Percentiles rank a stretch among this genome's conserved stretches.
Conservation (phyloP, 92 coral and sea anemone species). For the Actinernus sp. region DNA sequence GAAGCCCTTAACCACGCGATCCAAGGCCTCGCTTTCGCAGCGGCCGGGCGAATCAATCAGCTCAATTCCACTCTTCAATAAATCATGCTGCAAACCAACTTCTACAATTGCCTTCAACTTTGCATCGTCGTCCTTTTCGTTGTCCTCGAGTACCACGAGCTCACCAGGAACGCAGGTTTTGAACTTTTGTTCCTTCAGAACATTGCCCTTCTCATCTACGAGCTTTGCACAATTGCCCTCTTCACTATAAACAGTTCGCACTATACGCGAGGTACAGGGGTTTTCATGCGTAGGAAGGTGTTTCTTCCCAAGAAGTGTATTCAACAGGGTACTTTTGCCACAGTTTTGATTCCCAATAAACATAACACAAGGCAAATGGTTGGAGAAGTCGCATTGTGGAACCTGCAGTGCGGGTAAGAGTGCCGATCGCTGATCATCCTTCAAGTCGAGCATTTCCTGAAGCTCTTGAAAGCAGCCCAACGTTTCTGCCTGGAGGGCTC, state of each 20-base stretch:
- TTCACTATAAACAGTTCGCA: conserved; percentile 41
- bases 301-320: conserved; percentile 35
- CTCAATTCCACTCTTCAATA: conserved; percentile 60
- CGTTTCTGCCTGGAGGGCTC: conserved; percentile 33
- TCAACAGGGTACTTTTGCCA: conserved; percentile 62
- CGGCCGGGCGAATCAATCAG: conserved; percentile 71
- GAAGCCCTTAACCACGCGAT: conserved; percentile 54
- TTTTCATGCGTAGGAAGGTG: conserved; percentile 52
- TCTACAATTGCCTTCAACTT: conserved; percentile 40
- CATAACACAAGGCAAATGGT: conserved; percentile 35
- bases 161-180: conserved; percentile 12
- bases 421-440: conserved; percentile 14
- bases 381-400: conserved; percentile 47
- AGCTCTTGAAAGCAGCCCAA: conserved; percentile 41
- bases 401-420: conserved; percentile 21
- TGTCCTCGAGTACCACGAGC: conserved; percentile 24
- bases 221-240: conserved; percentile 20
- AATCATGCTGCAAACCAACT: conserved; percentile 41
- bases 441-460: conserved; percentile 15
- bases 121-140: conserved; percentile 23
- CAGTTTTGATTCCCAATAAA: conserved; percentile 70
- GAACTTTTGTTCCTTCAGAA: not conserved
- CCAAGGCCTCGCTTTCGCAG: conserved; percentile 50
- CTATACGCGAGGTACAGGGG: conserved; percentile 70
- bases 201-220: conserved; percentile 11